Evolutionary conservation across 2,113 vertebrate genomes (phyloP).

Genomic region (Sebastes schlegelii): DNA sequence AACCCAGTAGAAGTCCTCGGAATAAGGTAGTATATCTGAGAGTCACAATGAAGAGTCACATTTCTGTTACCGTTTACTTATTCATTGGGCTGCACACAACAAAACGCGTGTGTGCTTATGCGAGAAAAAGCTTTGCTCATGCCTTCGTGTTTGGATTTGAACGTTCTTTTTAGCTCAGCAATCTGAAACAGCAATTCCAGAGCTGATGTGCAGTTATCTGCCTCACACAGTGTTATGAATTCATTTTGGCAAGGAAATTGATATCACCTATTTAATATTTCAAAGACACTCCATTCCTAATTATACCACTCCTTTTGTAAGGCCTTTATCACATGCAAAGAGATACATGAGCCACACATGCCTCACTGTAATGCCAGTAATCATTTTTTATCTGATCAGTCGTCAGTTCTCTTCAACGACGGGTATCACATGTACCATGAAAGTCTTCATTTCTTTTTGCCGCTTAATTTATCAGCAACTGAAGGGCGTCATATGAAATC

Average conservation of each 20-base stretch:
- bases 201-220: conserved; percentile 45
- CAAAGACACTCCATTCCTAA: conserved; percentile 39
- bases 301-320: conserved; percentile 25
- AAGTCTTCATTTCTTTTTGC: conserved; percentile 43
- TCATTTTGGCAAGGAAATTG: conserved; percentile 36
- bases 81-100: conserved; percentile 28
- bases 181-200: conserved; percentile 33
- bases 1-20: background rate
- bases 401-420: conserved; percentile 23
- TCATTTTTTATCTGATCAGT: conserved; percentile 32
- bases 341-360: conserved; percentile 20
- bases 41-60: conserved; percentile 21
- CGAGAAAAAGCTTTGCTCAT: conserved; percentile 30
- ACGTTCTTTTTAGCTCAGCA: conserved; percentile 43
- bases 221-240: conserved; percentile 35
- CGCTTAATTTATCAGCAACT: conserved; percentile 53
- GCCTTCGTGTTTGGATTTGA: conserved; percentile 50
- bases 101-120: conserved; percentile 32
- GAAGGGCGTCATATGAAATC: conserved; percentile 42
- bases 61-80: conserved; percentile 47
- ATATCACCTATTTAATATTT: conserved; percentile 53
- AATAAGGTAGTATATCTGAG: background rate
- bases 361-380: conserved; percentile 28
- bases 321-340: conserved; percentile 38
- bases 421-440: conserved; percentile 34